A percentile compares a stretch with the other conserved stretches of the same genome.
Conservation (phyloP, 1,140 invertebrate species). For the Neodiprion fabricii region DNA sequence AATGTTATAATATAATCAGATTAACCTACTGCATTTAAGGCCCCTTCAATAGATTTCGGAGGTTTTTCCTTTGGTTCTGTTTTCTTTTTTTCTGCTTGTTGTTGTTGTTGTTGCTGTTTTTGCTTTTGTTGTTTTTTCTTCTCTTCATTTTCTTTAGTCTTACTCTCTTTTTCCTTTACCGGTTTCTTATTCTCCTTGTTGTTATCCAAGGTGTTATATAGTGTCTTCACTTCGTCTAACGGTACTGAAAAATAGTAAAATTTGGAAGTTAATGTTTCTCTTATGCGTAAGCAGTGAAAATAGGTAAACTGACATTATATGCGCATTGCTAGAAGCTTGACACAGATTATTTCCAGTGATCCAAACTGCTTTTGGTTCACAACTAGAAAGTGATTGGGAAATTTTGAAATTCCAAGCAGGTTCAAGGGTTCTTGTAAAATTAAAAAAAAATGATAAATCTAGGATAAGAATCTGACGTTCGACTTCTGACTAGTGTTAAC, state of each 20-base stretch:
- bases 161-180: conserved; percentile 51
- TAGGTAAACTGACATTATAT: neutral
- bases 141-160: conserved; percentile 58
- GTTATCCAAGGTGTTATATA: conserved; percentile 56
- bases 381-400: neutral
- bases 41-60: conserved; percentile 72
- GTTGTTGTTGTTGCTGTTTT: conserved; percentile 40
- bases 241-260: conserved; percentile 51
- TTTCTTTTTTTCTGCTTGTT: conserved; percentile 49
- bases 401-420: neutral
- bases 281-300: conserved; percentile 19
- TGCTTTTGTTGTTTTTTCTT: conserved; percentile 56
- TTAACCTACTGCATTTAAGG: conserved; percentile 65
- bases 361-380: conserved; percentile 16
- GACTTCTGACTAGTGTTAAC: conserved; percentile 34
- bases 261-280: conserved; percentile 9
- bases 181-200: conserved; percentile 59
- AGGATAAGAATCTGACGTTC: conserved; percentile 32
- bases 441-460: no score
- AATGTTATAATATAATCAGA: neutral
- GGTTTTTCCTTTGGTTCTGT: conserved; percentile 60
- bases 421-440: neutral
- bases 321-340: no score
- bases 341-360: neutral
- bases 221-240: conserved; percentile 58